These are phyloP conservation scores for Apodemia hepburni DNA, from an alignment of 2,888 invertebrate genomes.

Conservation along the genomic window DNA sequence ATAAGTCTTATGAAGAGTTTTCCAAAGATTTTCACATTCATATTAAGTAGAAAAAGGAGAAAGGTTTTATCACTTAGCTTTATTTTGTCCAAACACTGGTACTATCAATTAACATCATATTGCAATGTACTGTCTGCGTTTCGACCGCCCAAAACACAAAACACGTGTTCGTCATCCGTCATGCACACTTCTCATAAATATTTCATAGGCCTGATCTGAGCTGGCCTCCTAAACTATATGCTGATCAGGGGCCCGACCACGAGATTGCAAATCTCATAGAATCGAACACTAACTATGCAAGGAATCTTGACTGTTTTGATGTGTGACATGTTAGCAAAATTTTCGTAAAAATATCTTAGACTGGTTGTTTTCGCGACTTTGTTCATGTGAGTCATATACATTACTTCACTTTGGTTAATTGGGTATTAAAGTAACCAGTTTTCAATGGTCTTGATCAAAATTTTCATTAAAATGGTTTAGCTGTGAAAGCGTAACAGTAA, in stretches of 20 bases:
- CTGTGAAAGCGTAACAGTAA: no score
- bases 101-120: background rate
- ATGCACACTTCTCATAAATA: slow-evolving; percentile 45
- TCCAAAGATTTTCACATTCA: no score
- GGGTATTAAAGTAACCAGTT: no score
- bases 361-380: no score
- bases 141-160: background rate
- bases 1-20: no score
- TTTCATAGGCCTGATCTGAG: slow-evolving; percentile 38
- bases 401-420: no score
- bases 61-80: background rate
- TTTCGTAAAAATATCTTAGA: no score
- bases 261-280: background rate
- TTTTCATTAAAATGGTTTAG: no score
- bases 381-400: no score
- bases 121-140: background rate
- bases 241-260: background rate
- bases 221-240: slow-evolving; percentile 7
- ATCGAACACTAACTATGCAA: background rate
- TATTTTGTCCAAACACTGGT: background rate
- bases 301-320: background rate
- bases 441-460: no score
- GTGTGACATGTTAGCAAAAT: background rate
- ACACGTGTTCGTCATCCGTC: slow-evolving; percentile 22
- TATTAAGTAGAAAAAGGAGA: no score